Conservation (phyloP, 2,888 invertebrate species). For the Rotaria magnacalcarata region DNA sequence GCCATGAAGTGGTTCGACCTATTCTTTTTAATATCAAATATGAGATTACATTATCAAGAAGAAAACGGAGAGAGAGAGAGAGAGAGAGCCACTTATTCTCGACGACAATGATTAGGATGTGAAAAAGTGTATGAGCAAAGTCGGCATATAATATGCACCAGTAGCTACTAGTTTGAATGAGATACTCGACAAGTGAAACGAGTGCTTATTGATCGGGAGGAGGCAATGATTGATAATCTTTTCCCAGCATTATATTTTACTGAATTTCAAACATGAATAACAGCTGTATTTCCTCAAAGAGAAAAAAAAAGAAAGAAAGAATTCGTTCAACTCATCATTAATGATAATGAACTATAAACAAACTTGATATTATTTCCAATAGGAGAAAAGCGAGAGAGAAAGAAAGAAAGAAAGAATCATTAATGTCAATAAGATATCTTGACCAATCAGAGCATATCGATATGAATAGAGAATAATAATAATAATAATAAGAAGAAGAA, state of each 20-base stretch:
- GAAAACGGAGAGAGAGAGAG: not conserved
- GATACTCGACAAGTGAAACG: slow-evolving; percentile 7
- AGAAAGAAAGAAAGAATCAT: not conserved
- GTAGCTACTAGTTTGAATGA: slow-evolving; percentile 1
- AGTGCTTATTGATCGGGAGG: slow-evolving; percentile 4
- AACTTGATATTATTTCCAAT: not conserved
- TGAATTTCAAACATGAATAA: slow-evolving; percentile 18
- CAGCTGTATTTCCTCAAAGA: not conserved
- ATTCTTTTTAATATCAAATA: not conserved
- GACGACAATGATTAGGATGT: not conserved
- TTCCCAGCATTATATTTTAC: not conserved
- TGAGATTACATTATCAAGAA: slow-evolving; percentile 12
- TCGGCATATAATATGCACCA: not conserved
- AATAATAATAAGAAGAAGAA: not conserved
- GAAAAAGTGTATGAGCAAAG: not conserved
- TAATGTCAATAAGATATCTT: not conserved
- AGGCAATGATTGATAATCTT: slow-evolving; percentile 4
- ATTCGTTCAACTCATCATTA: slow-evolving; percentile 16
- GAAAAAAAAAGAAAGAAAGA: no score
- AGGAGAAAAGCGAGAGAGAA: not conserved
- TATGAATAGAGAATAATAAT: not conserved
- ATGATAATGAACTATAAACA: slow-evolving; percentile 11
- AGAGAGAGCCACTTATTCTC: not conserved
- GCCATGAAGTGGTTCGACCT: not conserved
- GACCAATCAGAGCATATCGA: not conserved